Conservation (phyloP, 2,113 vertebrate genomes). For the Hippocampus zosterae region DNA sequence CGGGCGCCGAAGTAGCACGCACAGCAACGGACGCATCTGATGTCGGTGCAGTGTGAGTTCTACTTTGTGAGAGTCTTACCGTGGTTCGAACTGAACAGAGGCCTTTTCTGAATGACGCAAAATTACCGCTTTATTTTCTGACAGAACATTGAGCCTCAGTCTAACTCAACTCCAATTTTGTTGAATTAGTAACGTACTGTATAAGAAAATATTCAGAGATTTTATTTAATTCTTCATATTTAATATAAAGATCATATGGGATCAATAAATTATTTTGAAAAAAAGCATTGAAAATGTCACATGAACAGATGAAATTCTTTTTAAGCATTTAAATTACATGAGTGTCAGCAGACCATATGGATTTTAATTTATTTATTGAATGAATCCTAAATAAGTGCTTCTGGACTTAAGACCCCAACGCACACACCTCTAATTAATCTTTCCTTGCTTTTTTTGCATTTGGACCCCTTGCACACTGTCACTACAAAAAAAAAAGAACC, state of each 20-base stretch:
- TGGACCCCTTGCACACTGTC: not conserved
- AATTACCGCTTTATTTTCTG: slow-evolving; percentile 8
- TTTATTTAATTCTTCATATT: not conserved
- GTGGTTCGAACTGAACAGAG: slow-evolving; percentile 9
- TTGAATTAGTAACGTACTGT: not conserved
- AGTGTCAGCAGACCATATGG: not conserved
- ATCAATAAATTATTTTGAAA: not conserved
- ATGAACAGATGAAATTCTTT: not conserved
- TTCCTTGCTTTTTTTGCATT: not conserved
- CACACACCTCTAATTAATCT: not conserved
- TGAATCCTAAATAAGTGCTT: not conserved
- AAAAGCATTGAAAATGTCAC: not conserved
- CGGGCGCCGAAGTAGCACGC: slow-evolving; percentile 59
- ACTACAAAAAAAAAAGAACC: not conserved
- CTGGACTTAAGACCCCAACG: not conserved
- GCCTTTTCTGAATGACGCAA: slow-evolving; percentile 31
- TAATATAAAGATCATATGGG: not conserved
- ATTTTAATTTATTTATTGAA: not conserved
- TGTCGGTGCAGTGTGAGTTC: slow-evolving; percentile 18
- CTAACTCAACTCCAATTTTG: not conserved
- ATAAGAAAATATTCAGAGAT: too few relatives aligned
- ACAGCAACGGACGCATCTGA: slow-evolving; percentile 75
- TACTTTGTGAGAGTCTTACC: slow-evolving; percentile 33
- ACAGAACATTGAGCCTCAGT: not conserved
- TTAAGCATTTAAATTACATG: not conserved